Evolutionary conservation across 2,797 vertebrate genomes (phyloP).

Genomic region (Ambastaia sidthimunki): DNA sequence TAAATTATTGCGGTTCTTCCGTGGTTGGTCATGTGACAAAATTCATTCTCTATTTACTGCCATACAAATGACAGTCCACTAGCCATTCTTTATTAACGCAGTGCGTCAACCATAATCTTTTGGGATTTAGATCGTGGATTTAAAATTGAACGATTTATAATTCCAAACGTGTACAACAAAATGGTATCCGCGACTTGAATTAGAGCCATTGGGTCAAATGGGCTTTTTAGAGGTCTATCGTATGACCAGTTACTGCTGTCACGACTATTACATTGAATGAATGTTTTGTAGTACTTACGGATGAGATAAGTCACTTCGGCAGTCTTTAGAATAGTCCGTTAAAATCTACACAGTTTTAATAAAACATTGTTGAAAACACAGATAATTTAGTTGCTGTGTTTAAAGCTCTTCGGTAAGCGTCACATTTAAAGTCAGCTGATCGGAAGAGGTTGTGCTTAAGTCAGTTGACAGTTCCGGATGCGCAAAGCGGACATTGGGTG

Average conservation of each 20-base stretch:
- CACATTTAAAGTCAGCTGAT: constrained; percentile 79
- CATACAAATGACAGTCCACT: constrained; percentile 35
- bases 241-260: constrained; percentile 6
- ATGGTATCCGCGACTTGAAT: background rate
- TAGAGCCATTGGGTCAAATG: background rate
- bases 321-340: background rate
- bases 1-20: background rate
- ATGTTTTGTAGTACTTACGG: constrained; percentile 23
- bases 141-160: background rate
- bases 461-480: constrained; percentile 15
- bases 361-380: constrained; percentile 5
- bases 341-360: background rate
- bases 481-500: background rate
- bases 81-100: constrained; percentile 27
- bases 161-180: background rate
- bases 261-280: constrained; percentile 7
- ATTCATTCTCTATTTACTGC: constrained; percentile 41
- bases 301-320: background rate
- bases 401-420: constrained; percentile 66
- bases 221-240: background rate
- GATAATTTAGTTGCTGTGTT: constrained; percentile 52
- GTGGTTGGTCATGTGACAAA: constrained; percentile 9
- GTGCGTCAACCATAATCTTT: background rate
- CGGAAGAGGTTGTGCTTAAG: constrained; percentile 47
- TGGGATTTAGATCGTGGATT: background rate